A percentile compares a stretch with the other conserved stretches of the same genome.
Evolutionary conservation across 2,888 invertebrate species (phyloP).

Genomic region (Agonopterix alstromeriana): DNA sequence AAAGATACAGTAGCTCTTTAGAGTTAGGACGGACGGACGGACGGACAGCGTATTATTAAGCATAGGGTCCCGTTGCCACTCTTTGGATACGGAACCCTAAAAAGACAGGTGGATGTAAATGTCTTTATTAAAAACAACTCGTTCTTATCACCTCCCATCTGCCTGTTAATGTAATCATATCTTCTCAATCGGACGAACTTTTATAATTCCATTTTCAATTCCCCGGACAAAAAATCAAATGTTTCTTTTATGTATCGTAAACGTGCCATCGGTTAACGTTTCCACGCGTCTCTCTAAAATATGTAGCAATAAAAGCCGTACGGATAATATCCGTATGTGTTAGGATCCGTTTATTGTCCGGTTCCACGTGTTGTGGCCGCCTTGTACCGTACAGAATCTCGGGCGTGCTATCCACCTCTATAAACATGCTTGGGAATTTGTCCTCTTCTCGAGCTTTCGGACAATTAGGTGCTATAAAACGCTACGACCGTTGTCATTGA

Average conservation of each 20-base stretch:
- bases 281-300: slow-evolving; percentile 48
- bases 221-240: slow-evolving; percentile 18
- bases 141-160: no score
- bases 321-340: slow-evolving; percentile 58
- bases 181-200: no score
- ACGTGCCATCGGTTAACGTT: slow-evolving; percentile 32
- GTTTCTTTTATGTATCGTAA: slow-evolving; percentile 42
- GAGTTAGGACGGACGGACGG: no score
- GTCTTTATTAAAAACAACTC: no score
- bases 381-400: slow-evolving; percentile 40
- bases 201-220: no score
- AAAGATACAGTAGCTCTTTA: no score
- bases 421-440: slow-evolving; percentile 40
- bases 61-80: no score
- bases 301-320: slow-evolving; percentile 61
- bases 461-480: slow-evolving; percentile 31
- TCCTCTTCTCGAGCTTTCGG: slow-evolving; percentile 23
- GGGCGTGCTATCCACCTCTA: slow-evolving; percentile 40
- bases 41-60: no score
- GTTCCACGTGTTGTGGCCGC: slow-evolving; percentile 43
- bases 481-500: slow-evolving; percentile 10
- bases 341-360: slow-evolving; percentile 61
- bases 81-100: no score
- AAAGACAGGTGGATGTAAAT: no score
- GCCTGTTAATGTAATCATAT: no score